Conservation (phyloP, 2,113 vertebrate genomes). For the Pongo abelii region DNA sequence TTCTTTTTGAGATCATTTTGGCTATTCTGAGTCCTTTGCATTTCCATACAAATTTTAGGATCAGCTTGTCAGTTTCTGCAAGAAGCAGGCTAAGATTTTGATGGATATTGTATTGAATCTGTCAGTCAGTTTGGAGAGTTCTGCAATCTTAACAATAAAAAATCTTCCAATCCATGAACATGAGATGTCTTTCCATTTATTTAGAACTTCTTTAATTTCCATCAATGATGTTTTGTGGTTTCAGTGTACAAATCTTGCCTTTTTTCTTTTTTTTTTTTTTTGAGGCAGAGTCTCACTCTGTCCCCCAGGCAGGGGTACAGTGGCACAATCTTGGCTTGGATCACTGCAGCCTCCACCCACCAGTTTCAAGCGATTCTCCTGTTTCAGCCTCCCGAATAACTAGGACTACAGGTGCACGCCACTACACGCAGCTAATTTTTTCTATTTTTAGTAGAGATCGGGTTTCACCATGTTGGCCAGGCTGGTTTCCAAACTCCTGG, state of each 20-base stretch:
- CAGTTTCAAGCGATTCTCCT: no score
- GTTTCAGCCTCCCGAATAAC: no score
- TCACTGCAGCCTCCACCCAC: no score
- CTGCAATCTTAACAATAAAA: background rate
- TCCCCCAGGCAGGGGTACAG: background rate
- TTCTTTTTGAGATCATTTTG: background rate
- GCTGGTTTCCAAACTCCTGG: no score
- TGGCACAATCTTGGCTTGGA: background rate
- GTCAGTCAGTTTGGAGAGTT: slow-evolving; percentile 10
- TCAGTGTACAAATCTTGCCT: background rate
- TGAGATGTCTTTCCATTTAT: slow-evolving; percentile 6
- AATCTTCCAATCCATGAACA: background rate
- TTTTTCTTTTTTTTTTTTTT: background rate
- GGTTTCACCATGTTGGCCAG: no score
- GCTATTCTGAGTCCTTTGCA: background rate
- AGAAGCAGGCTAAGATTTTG: background rate
- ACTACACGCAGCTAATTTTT: no score
- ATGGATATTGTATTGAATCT: background rate
- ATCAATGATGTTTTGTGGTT: background rate
- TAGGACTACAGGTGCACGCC: no score
- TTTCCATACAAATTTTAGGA: background rate
- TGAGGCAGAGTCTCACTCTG: background rate
- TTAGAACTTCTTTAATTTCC: slow-evolving; percentile 10
- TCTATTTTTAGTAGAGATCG: no score
- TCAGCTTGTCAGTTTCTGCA: slow-evolving; percentile 2